Evolutionary conservation across 2,888 invertebrate genomes (phyloP), one percentile per base, ranked within the genome.

Genomic region (Drosophila meridiana): DNA sequence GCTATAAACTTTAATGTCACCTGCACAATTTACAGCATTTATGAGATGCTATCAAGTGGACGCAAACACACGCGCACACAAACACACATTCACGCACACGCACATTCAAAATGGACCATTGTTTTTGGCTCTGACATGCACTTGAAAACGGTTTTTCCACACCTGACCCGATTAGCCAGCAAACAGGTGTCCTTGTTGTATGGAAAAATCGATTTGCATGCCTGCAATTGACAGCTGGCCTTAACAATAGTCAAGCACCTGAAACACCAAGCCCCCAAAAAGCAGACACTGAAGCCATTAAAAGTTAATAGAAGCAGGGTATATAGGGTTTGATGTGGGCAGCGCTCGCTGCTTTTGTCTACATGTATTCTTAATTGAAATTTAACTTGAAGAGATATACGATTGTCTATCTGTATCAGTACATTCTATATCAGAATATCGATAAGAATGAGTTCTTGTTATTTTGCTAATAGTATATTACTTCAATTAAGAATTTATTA

Each of bases 141-240:
- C 86, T 89, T 63, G 66, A 70, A 55, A 53, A 43, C 42, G 53
- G 76, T 82, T 83, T 83, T 88, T 83, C 69, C 48, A 56, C 70
- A 48, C 65, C 73, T 87, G 88, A 79, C 88, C 90, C 83, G 90
- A 85, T 84, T 84, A 87, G 84, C 88, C 64, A 56, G 45, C 73
- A 63, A 71, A 69, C 53, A 50, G 61, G 47, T 59, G 68, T 62
- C 59, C 83, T 65, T 77, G 77, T 71, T 68, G 60, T 30, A 7
- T 42, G 56, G 11, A 74, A 81, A 85, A 90, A 85, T 90, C 84
- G 83, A 90, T 85, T 69, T 55, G 34, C 36, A 1, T 36, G 38
- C 38, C 83, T 90, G 84, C 69, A 53, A 43, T 8, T 90, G 84
- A 90, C 90, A 85, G 86, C 30, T 45, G 58, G 34, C 58, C 14